Percentiles rank a stretch among this genome's conserved stretches.
phyloP scores from a whole-genome alignment of 2,113 vertebrate genomes.

The Spilogale gracilis region DNA sequence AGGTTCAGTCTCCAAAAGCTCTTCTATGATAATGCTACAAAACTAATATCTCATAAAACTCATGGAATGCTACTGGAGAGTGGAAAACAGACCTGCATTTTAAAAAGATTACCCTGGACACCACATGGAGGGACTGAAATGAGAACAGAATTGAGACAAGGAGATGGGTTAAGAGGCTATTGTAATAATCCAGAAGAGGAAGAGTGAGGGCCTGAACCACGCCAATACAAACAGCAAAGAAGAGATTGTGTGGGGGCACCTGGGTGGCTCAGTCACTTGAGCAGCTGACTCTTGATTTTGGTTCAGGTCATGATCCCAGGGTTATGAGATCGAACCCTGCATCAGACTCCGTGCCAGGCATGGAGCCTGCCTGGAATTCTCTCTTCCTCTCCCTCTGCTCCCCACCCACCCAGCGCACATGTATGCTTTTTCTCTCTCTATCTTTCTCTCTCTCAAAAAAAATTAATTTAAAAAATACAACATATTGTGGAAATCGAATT shows the following conservation, averaged over 20 bases:
- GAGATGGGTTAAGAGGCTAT: neutral
- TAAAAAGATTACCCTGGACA: neutral
- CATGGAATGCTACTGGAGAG: neutral
- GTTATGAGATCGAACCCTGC: neutral
- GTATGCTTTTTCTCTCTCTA: neutral
- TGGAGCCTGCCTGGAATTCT: neutral
- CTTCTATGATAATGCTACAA: neutral
- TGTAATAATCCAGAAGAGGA: neutral
- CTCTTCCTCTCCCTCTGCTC: neutral
- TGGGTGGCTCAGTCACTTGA: neutral
- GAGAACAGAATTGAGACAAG: neutral
- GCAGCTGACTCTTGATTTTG: neutral
- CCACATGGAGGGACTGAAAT: neutral
- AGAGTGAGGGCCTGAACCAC: neutral
- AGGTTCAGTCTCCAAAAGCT: neutral
- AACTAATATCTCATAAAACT: neutral
- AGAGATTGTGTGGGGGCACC: neutral
- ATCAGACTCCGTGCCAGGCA: neutral
- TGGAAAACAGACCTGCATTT: neutral
- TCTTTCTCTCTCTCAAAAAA: neutral
- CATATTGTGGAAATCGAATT: neutral
- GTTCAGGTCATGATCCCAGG: neutral
- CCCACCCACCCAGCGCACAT: neutral
- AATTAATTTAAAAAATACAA: neutral
- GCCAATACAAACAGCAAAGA: neutral